Conservation (phyloP, 2,113 vertebrate species). For the Coptodon bakossiorum region DNA sequence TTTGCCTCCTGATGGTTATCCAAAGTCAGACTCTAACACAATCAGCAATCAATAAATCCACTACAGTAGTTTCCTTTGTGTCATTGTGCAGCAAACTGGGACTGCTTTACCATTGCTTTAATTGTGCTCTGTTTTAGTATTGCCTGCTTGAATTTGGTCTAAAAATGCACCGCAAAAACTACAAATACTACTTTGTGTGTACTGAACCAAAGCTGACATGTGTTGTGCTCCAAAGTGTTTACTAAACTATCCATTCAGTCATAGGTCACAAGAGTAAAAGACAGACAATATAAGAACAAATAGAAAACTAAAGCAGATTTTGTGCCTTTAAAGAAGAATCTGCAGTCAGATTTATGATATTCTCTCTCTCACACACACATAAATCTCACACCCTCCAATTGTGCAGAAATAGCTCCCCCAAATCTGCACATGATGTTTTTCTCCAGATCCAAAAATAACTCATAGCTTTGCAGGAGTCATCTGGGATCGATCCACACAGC, state of each 20-base stretch:
- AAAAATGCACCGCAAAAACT: not conserved
- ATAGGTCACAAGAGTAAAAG: not conserved
- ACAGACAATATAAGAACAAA: not conserved
- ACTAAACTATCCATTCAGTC: not conserved
- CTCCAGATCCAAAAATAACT: slow-evolving; percentile 36
- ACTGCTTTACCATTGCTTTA: not conserved
- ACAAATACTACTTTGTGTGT: not conserved
- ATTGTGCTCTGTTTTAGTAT: not conserved
- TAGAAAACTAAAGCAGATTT: not conserved
- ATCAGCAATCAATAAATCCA: not conserved
- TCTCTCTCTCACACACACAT: not conserved
- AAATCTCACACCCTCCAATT: slow-evolving; percentile 10
- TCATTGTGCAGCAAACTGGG: not conserved
- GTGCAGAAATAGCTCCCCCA: not conserved
- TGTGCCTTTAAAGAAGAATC: not conserved
- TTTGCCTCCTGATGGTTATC: not conserved
- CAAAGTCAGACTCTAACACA: not conserved
- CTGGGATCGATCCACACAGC: not conserved
- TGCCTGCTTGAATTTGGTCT: not conserved
- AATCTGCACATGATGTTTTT: not conserved
- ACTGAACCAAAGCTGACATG: not conserved
- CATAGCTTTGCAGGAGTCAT: not conserved
- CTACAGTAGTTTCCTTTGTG: not conserved
- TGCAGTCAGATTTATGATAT: not conserved
- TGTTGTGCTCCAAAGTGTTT: not conserved